Base-by-base conservation (phyloP, 2,797 vertebrate genomes). In the Melanotaenia boesemani region DNA sequence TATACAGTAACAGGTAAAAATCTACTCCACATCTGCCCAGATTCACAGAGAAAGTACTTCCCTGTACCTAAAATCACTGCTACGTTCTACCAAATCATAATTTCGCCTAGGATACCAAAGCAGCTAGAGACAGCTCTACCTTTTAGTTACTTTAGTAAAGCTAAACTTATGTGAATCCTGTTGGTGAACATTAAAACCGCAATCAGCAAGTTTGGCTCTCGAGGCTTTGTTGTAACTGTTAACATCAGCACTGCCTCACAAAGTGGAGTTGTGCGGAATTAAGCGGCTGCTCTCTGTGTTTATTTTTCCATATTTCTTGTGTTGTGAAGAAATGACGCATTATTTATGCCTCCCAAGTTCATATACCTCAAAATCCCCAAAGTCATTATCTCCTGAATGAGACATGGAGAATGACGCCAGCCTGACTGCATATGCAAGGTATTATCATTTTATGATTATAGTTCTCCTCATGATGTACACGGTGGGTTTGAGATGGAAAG, bases 331-430 rank as follows among this genome's bases (percentile, higher is more conserved):
- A 72, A 56, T 8, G 26, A 60, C 81, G 82, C 72, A 72, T 85
- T 80, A 90, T 90, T 86, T 86, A 85, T 89, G 74, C 78, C 61
- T 82, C 75, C 83, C 26, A 6, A 78, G 72, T 77, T 80, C 20
- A 70, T 86, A 74, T 56, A 73, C 70, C 78, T 70, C 84, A 73
- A 62, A 80, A 67, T 82, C 85, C 88, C 88, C 67, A 52, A 90
- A 92, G 88, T 89, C 77, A 90, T 90, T 89, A 86, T 79, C 74
- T 79, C 36, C 80, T 76, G 75, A 91, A 84, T 70, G 81, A 88
- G 79, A 84, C 63, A 24, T 58, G 72, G 56, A 1, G 24, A 83
- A 82, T 73, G 75, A 79, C 74, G 77, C 66, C 74, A 77, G 73
- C 64, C 34, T 64, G 72, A 52, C 84, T 76, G 87, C 83, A 88